phyloP scores from a whole-genome alignment of 1,140 invertebrate species.

The Colletes gigas region DNA sequence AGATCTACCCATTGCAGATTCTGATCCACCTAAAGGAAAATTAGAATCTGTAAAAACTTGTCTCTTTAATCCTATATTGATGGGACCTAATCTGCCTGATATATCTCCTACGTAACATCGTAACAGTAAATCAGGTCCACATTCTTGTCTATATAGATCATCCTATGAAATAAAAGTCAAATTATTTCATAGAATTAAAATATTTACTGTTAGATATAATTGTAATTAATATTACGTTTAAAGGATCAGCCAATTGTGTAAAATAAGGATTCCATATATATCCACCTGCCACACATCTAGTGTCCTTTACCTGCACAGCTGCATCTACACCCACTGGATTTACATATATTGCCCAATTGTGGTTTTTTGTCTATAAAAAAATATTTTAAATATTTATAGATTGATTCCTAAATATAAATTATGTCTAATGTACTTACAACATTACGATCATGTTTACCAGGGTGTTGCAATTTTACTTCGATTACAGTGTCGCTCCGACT shows the following conservation, averaged over 20 bases:
- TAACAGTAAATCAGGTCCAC: slow-evolving; percentile 91
- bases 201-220: not conserved
- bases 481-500: slow-evolving; percentile 93
- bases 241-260: slow-evolving; percentile 92
- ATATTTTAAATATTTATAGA: not conserved
- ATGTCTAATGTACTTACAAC: slow-evolving; percentile 81
- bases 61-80: slow-evolving; percentile 90
- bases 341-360: slow-evolving; percentile 96
- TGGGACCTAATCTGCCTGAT: slow-evolving; percentile 90
- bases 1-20: slow-evolving; percentile 91
- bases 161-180: slow-evolving; percentile 80
- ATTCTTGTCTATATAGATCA: slow-evolving; percentile 93
- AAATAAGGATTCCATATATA: slow-evolving; percentile 97
- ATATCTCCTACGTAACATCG: slow-evolving; percentile 97
- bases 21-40: slow-evolving; percentile 90
- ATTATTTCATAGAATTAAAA: slow-evolving; percentile 15
- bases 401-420: not conserved
- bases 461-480: slow-evolving; percentile 92
- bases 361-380: slow-evolving; percentile 86
- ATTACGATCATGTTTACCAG: slow-evolving; percentile 91
- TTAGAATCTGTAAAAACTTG: slow-evolving; percentile 92
- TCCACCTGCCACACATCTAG: slow-evolving; percentile 93
- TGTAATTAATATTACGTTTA: slow-evolving; percentile 86
- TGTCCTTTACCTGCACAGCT: slow-evolving; percentile 88
- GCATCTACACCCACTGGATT: slow-evolving; percentile 97